Evolutionary conservation across 2,113 vertebrate species (phyloP).

Genomic region (Lycaon pictus): DNA sequence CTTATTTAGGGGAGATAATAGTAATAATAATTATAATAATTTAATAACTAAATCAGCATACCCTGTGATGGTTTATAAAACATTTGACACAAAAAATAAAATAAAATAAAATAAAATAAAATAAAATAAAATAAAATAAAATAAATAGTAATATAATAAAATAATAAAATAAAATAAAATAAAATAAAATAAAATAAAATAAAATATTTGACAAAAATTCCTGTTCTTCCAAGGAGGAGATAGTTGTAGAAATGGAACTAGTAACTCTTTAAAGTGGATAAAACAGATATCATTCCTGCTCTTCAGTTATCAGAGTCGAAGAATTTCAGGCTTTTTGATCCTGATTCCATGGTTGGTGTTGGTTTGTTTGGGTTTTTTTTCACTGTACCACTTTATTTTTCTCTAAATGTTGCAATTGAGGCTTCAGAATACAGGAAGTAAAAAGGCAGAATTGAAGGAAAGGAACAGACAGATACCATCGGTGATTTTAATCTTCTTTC

Average conservation of each 20-base stretch:
- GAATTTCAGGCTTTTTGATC: constrained; percentile 31
- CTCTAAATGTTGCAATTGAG: neutral
- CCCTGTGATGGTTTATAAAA: neutral
- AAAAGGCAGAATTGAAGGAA: constrained; percentile 39
- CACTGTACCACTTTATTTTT: neutral
- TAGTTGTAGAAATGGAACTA: neutral
- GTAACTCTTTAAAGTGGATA: neutral
- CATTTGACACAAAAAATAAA: neutral
- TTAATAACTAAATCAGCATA: neutral
- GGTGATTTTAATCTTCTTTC: constrained; percentile 31
- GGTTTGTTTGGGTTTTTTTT: neutral
- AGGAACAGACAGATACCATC: neutral
- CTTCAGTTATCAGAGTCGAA: constrained; percentile 36
- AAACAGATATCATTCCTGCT: neutral
- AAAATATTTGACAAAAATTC: constrained; percentile 20
- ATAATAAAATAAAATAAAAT: too few relatives aligned
- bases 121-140: neutral
- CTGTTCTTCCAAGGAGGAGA: neutral
- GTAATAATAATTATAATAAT: neutral
- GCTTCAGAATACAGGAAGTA: constrained; percentile 38
- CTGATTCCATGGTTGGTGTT: neutral
- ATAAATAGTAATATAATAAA: neutral
- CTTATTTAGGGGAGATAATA: neutral
- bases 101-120: too few relatives aligned
- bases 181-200: too few relatives aligned